Evolutionary conservation across 2,113 vertebrate genomes (phyloP).

Genomic region (Labrus mixtus): DNA sequence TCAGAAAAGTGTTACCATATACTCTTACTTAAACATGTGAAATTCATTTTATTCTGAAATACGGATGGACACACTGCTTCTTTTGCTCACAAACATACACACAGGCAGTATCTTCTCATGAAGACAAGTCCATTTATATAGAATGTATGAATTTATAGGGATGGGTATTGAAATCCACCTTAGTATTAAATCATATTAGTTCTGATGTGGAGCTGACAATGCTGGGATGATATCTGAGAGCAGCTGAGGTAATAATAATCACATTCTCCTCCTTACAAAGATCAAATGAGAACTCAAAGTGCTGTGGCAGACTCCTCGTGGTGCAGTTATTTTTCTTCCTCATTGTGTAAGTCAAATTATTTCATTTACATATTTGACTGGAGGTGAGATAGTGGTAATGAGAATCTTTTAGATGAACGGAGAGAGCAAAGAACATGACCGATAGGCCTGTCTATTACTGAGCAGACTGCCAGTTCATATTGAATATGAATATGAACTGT

Average conservation of each 20-base stretch:
- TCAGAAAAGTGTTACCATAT: background rate
- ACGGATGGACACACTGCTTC: constrained; percentile 1
- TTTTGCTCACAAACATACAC: constrained; percentile 1
- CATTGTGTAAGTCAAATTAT: constrained; percentile 44
- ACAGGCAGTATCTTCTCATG: constrained; percentile 22
- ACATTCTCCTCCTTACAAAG: constrained; percentile 43
- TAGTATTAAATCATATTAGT: constrained; percentile 41
- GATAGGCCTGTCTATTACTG: background rate
- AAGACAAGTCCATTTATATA: constrained; percentile 26
- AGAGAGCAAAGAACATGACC: constrained; percentile 30
- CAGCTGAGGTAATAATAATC: constrained; percentile 44
- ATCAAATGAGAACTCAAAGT: constrained; percentile 42
- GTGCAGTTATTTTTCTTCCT: constrained; percentile 39
- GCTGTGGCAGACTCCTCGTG: background rate
- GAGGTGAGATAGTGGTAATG: constrained; percentile 54
- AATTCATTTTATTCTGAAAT: constrained; percentile 15
- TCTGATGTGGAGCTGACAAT: constrained; percentile 45
- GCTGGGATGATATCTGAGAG: constrained; percentile 39
- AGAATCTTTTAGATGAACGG: constrained; percentile 41
- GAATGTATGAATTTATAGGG: constrained; percentile 10
- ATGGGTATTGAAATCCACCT: constrained; percentile 45
- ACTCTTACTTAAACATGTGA: constrained; percentile 3
- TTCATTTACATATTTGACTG: constrained; percentile 67
- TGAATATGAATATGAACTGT: constrained; percentile 5
- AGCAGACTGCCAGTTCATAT: constrained; percentile 10